phyloP scores from a whole-genome alignment of 2,797 vertebrate genomes.

The Brachyrhaphis roseni region DNA sequence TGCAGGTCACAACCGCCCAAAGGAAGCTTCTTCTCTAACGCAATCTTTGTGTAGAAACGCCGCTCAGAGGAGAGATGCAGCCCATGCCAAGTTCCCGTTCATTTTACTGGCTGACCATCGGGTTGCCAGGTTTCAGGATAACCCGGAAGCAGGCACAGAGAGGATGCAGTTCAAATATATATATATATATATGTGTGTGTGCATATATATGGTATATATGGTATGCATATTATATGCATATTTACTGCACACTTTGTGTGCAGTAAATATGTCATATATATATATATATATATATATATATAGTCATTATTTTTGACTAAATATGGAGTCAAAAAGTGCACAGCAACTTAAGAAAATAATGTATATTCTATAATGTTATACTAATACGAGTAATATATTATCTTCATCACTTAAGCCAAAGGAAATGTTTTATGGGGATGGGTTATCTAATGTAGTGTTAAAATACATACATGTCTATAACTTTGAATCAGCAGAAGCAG shows the following conservation, averaged over 20 bases:
- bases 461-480: neutral
- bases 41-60: slow-evolving; percentile 35
- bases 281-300: no score
- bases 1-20: slow-evolving; percentile 7
- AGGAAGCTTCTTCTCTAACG: slow-evolving; percentile 1
- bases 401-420: slow-evolving; percentile 3
- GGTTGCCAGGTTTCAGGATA: slow-evolving; percentile 70
- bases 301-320: neutral
- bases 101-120: slow-evolving; percentile 28
- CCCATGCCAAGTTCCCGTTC: slow-evolving; percentile 55
- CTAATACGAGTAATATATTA: neutral
- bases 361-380: slow-evolving; percentile 12
- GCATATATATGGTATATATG: no score
- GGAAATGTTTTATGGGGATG: neutral
- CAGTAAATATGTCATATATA: no score
- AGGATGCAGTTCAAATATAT: no score
- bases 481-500: neutral
- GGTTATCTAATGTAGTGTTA: neutral
- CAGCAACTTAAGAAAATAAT: slow-evolving; percentile 12
- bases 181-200: no score
- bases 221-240: no score
- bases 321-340: slow-evolving; percentile 28
- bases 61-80: slow-evolving; percentile 29
- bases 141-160: slow-evolving; percentile 30
- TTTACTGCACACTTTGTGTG: no score